Evolutionary conservation across 1,140 invertebrate genomes (phyloP).

Genomic region (Drosophila repletoides): DNA sequence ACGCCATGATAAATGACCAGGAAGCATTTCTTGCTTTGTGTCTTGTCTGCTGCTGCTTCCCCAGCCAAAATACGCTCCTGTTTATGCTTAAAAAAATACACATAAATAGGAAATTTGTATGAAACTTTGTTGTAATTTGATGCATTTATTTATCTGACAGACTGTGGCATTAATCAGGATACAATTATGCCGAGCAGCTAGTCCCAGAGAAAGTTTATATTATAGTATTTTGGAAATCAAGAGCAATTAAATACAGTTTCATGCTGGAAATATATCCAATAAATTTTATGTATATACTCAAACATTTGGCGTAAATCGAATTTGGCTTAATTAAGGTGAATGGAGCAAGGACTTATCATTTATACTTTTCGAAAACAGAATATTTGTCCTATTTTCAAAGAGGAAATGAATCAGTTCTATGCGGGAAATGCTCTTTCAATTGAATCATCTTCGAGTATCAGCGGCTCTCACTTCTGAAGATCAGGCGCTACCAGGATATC

Average conservation of each 20-base stretch:
- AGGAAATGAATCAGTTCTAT: no score
- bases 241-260: not conserved
- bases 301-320: no score
- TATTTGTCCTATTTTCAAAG: no score
- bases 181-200: conserved; percentile 40
- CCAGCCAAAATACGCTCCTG: no score
- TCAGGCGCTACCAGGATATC: not conserved
- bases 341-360: not conserved
- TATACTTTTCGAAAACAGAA: no score
- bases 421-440: no score
- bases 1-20: conserved; percentile 60
- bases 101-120: conserved; percentile 43
- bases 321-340: not conserved
- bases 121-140: conserved; percentile 18
- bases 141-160: conserved; percentile 52
- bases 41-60: no score
- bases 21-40: conserved; percentile 30
- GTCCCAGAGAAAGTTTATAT: not conserved
- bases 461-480: not conserved
- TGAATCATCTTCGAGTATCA: no score
- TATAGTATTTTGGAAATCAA: not conserved
- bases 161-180: conserved; percentile 58
- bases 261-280: no score
- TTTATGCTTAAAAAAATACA: conserved; percentile 32
- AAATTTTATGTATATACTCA: no score